A percentile compares a stretch with the other conserved stretches of the same genome.
phyloP scores from a whole-genome alignment of 2,888 invertebrate genomes.

The Drepanosiphum platanoidis region DNA sequence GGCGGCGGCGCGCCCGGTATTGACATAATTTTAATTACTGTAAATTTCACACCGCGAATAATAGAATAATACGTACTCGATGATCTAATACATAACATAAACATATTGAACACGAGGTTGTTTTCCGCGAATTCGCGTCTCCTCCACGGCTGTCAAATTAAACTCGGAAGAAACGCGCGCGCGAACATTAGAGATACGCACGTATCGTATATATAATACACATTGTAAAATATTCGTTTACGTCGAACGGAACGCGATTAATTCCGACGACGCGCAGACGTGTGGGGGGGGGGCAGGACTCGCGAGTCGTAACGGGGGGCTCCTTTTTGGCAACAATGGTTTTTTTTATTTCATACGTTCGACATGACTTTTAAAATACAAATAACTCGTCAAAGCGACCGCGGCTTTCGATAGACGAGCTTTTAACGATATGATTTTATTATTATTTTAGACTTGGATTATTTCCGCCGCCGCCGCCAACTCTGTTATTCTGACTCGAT shows the following conservation, averaged over 20 bases:
- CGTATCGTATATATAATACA: neutral
- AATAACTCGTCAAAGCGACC: no score
- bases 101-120: neutral
- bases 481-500: no score
- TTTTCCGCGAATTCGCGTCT: neutral
- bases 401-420: no score
- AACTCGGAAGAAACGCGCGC: neutral
- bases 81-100: neutral
- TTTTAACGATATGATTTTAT: no score
- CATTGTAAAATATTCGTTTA: neutral
- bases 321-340: no score
- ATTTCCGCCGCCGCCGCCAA: no score
- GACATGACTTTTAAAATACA: no score
- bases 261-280: no score
- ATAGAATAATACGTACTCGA: neutral
- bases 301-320: neutral
- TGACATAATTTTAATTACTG: constrained; percentile 37
- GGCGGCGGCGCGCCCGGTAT: neutral
- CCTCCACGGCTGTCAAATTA: neutral
- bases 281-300: neutral
- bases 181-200: neutral
- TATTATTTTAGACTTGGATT: no score
- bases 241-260: neutral
- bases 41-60: neutral
- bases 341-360: no score